phyloP scores from a whole-genome alignment of 2,113 vertebrate species.

The Platichthys flesus region DNA sequence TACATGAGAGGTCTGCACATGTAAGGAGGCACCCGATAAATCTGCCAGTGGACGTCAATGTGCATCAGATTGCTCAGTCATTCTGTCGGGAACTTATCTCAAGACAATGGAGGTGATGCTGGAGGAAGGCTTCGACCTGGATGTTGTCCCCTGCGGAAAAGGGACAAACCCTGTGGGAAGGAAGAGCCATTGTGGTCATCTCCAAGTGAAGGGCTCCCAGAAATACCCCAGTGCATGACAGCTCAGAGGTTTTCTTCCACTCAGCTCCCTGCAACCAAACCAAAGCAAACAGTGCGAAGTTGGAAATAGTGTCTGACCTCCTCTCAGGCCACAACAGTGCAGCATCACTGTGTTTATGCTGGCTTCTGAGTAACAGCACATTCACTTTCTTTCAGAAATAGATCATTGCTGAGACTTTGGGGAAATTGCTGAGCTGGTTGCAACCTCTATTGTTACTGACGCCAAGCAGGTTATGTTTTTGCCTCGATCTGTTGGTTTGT shows the following conservation, averaged over 20 bases:
- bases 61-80: constrained; percentile 50
- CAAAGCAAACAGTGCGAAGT: constrained; percentile 69
- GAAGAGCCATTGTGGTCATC: constrained; percentile 74
- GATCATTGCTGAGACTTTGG: constrained; percentile 24
- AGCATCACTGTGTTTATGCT: constrained; percentile 53
- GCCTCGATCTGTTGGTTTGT: background rate
- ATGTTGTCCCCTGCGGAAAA: constrained; percentile 37
- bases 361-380: constrained; percentile 33
- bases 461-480: background rate
- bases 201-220: constrained; percentile 49
- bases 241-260: constrained; percentile 46
- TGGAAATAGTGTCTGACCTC: constrained; percentile 70
- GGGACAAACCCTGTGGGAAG: constrained; percentile 64
- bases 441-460: background rate
- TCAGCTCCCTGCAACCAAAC: constrained; percentile 46
- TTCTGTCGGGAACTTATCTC: constrained; percentile 12
- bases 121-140: constrained; percentile 38
- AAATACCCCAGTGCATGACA: constrained; percentile 66
- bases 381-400: constrained; percentile 43
- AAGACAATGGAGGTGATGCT: constrained; percentile 52
- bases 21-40: constrained; percentile 43
- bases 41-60: constrained; percentile 39
- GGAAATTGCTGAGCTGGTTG: constrained; percentile 9
- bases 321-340: constrained; percentile 37
- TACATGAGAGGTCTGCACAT: constrained; percentile 14